A percentile compares a stretch with the other conserved stretches of the same genome.
Conservation (phyloP, 2,888 invertebrate genomes). For the Cryptocheilus praepositus region DNA sequence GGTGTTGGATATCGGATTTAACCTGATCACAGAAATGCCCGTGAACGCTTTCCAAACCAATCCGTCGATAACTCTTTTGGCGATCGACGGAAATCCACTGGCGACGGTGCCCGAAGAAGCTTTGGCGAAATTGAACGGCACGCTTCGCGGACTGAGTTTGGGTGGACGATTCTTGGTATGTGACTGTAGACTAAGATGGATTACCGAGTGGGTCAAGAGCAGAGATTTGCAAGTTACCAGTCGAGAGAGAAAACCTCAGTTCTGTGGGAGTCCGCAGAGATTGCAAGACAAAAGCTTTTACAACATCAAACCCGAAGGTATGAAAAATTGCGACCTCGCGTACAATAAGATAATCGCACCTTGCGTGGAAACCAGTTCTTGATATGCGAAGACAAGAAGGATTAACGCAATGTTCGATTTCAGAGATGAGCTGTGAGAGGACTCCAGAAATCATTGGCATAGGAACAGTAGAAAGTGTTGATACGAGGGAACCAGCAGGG, state of each 20-base stretch:
- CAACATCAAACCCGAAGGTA: slow-evolving; percentile 87
- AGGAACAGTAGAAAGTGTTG: slow-evolving; percentile 78
- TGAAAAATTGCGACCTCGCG: slow-evolving; percentile 5
- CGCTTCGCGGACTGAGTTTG: slow-evolving; percentile 89
- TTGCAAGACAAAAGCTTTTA: slow-evolving; percentile 91
- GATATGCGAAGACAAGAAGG: neutral
- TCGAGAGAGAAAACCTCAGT: slow-evolving; percentile 93
- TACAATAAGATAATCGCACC: neutral
- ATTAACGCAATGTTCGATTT: slow-evolving; percentile 28
- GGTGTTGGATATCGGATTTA: slow-evolving; percentile 95
- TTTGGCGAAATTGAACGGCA: slow-evolving; percentile 86
- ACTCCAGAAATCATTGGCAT: slow-evolving; percentile 76
- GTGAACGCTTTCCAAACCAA: slow-evolving; percentile 87
- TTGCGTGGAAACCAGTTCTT: slow-evolving; percentile 12
- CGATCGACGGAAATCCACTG: slow-evolving; percentile 93
- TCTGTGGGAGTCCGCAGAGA: slow-evolving; percentile 89
- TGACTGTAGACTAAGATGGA: slow-evolving; percentile 92
- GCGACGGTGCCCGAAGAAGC: slow-evolving; percentile 88
- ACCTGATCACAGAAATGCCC: slow-evolving; percentile 89
- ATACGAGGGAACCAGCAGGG: slow-evolving; percentile 67
- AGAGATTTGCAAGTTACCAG: slow-evolving; percentile 94
- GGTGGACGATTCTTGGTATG: slow-evolving; percentile 93
- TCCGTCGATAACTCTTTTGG: slow-evolving; percentile 89
- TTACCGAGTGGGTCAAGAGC: slow-evolving; percentile 91
- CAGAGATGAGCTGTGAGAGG: slow-evolving; percentile 73